Evolutionary conservation across 2,888 invertebrate genomes (phyloP).

Genomic region (Zhengitettix transpicula): DNA sequence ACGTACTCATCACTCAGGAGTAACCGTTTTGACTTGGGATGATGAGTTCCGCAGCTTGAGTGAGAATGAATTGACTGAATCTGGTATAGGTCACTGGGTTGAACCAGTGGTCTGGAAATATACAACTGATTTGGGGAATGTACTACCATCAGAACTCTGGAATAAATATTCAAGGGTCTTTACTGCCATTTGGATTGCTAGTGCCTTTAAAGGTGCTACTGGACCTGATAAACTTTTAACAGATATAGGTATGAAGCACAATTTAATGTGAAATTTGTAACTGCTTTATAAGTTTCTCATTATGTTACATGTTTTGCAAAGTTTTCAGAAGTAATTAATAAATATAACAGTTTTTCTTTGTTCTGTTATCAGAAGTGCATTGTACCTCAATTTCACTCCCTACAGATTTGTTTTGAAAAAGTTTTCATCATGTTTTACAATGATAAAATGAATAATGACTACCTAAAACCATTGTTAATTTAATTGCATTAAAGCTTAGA

Average conservation of each 20-base stretch:
- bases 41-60: slow-evolving; percentile 53
- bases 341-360: too few species aligned
- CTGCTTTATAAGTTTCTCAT: too few species aligned
- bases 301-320: too few species aligned
- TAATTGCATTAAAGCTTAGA: too few species aligned
- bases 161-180: slow-evolving; percentile 42
- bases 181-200: slow-evolving; percentile 57
- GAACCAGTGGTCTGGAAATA: slow-evolving; percentile 62
- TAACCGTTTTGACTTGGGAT: slow-evolving; percentile 61
- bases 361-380: too few species aligned
- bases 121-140: slow-evolving; percentile 25
- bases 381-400: too few species aligned
- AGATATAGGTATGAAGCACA: slow-evolving; percentile 23
- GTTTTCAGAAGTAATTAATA: too few species aligned
- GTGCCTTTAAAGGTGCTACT: slow-evolving; percentile 70
- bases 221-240: slow-evolving; percentile 33
- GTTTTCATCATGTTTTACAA: too few species aligned
- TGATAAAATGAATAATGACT: too few species aligned
- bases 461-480: too few species aligned
- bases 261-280: background rate
- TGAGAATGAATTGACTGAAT: slow-evolving; percentile 28
- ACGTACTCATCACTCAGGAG: slow-evolving; percentile 28
- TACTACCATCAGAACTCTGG: slow-evolving; percentile 26
- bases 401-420: too few species aligned
- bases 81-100: slow-evolving; percentile 31